Percentiles rank a stretch among this genome's conserved stretches.
These are phyloP conservation scores for Ormyrus pomaceus DNA, from an alignment of 2,888 invertebrate genomes.

Conservation along the genomic window DNA sequence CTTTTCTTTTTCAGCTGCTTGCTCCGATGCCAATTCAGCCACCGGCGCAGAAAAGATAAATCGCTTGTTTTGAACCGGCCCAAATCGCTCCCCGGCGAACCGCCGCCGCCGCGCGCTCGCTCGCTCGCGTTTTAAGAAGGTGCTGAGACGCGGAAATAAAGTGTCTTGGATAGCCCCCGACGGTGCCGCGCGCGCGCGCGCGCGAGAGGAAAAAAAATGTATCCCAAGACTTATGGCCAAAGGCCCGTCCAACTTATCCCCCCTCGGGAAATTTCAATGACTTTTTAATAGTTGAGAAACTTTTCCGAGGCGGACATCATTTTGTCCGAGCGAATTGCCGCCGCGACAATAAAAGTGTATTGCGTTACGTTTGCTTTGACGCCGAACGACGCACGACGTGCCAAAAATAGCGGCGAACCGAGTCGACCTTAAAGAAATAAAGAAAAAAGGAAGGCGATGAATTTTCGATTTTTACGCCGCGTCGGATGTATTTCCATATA, in stretches of 20 bases:
- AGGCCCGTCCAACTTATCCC: slow-evolving; percentile 20
- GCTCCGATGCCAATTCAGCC: slow-evolving; percentile 65
- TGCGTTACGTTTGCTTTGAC: background rate
- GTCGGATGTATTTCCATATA: slow-evolving; percentile 33
- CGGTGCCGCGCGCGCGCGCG: background rate
- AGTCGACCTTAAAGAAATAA: background rate
- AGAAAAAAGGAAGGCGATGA: slow-evolving; percentile 4
- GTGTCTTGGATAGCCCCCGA: slow-evolving; percentile 43
- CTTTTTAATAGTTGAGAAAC: slow-evolving; percentile 46
- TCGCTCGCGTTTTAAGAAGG: slow-evolving; percentile 57
- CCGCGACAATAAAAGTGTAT: too few relatives aligned
- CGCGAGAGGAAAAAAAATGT: slow-evolving; percentile 12
- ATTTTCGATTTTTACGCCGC: slow-evolving; percentile 19
- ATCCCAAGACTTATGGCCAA: slow-evolving; percentile 46
- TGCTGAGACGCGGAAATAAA: slow-evolving; percentile 59
- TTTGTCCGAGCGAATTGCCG: too few relatives aligned
- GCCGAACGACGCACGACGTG: too few relatives aligned
- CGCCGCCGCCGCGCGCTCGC: slow-evolving; percentile 11
- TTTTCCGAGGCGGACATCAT: background rate
- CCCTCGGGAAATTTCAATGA: slow-evolving; percentile 49
- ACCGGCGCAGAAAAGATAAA: slow-evolving; percentile 71
- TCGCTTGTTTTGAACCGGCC: slow-evolving; percentile 70
- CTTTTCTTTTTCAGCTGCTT: slow-evolving; percentile 65
- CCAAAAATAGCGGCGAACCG: too few relatives aligned
- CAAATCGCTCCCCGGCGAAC: slow-evolving; percentile 62